Percentiles rank a stretch among this genome's conserved stretches.
phyloP scores from a whole-genome alignment of 2,888 invertebrate species.

The Limnephilus rhombicus region DNA sequence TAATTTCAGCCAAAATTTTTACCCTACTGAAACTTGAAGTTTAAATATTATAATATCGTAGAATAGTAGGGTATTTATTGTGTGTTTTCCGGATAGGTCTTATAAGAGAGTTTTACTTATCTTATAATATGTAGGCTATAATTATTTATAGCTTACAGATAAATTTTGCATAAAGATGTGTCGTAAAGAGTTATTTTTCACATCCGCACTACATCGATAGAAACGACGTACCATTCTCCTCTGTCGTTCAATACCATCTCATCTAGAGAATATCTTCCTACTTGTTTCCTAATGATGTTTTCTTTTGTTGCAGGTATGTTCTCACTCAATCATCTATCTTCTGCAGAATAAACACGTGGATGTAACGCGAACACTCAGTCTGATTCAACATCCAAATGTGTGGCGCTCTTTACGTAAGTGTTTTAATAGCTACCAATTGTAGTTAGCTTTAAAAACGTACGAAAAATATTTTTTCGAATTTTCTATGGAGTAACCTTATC shows the following conservation, averaged over 20 bases:
- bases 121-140: no score
- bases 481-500: no score
- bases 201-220: neutral
- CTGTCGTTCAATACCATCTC: neutral
- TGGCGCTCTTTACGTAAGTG: neutral
- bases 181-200: neutral
- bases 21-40: no score
- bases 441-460: no score
- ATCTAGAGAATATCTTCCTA: neutral
- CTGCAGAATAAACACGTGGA: neutral
- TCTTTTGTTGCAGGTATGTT: slow-evolving; percentile 1
- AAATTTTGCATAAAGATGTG: neutral
- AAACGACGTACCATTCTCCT: neutral
- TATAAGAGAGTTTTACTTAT: no score
- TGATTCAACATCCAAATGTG: neutral
- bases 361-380: neutral
- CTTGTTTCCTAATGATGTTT: neutral
- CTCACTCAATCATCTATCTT: neutral
- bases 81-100: no score
- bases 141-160: no score
- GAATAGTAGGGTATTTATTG: no score
- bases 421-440: neutral
- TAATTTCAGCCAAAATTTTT: no score
- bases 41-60: no score
- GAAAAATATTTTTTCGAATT: no score